phyloP scores from a whole-genome alignment of 2,888 invertebrate genomes.

The Coelogynopora nodosa region DNA sequence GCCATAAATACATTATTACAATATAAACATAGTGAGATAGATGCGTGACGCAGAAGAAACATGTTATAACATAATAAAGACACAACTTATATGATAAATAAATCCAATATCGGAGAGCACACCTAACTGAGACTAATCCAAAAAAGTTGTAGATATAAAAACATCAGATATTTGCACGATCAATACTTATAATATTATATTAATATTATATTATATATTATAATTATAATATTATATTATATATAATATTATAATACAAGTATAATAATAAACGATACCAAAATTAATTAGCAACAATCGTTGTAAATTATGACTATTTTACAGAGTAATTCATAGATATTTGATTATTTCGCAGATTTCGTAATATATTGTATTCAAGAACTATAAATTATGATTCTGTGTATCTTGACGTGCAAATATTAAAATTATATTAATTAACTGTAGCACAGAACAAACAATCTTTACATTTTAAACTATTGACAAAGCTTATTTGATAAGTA shows the following conservation, averaged over 20 bases:
- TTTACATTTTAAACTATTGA: slow-evolving; percentile 17
- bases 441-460: neutral
- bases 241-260: neutral
- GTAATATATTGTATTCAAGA: neutral
- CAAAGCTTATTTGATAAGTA: neutral
- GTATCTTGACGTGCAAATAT: slow-evolving; percentile 14
- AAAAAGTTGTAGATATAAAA: slow-evolving; percentile 22
- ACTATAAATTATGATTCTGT: slow-evolving; percentile 14
- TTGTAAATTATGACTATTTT: slow-evolving; percentile 23
- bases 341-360: slow-evolving; percentile 7
- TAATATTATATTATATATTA: too few relatives aligned
- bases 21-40: neutral
- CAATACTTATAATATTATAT: neutral
- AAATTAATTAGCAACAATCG: neutral
- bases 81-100: slow-evolving; percentile 19
- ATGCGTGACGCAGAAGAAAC: slow-evolving; percentile 5
- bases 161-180: slow-evolving; percentile 16
- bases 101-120: slow-evolving; percentile 28
- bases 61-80: neutral
- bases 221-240: too few relatives aligned
- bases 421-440: neutral
- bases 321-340: neutral
- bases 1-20: slow-evolving; percentile 20
- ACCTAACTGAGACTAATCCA: slow-evolving; percentile 3
- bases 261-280: slow-evolving; percentile 17